Evolutionary conservation across 2,113 vertebrate species (phyloP).

Genomic region (Apteryx owenii): DNA sequence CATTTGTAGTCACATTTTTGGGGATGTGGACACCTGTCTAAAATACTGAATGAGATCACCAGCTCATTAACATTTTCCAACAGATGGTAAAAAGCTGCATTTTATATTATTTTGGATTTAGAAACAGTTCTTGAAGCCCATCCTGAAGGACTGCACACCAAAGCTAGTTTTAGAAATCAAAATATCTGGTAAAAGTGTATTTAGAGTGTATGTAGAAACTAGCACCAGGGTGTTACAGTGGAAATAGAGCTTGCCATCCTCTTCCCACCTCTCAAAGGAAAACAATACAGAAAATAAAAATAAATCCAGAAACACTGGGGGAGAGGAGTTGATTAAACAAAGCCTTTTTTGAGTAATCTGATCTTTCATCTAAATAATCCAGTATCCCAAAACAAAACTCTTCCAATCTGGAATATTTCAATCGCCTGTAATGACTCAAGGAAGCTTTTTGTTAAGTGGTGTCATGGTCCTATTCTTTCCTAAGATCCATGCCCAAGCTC

Average conservation of each 20-base stretch:
- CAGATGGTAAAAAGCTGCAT: conserved; percentile 75
- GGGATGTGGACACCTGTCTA: conserved; percentile 74
- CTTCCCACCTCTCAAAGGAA: not conserved
- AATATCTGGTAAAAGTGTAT: not conserved
- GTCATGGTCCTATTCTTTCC: rapidly evolving
- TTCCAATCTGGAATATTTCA: not conserved
- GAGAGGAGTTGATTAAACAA: not conserved
- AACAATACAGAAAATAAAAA: not conserved
- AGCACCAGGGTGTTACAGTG: not conserved
- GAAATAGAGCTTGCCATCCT: not conserved
- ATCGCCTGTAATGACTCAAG: not conserved
- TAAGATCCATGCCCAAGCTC: rapidly evolving
- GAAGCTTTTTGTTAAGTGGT: not conserved
- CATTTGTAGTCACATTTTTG: conserved; percentile 60
- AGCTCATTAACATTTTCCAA: conserved; percentile 72
- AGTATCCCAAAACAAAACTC: not conserved
- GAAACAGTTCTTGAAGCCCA: not conserved
- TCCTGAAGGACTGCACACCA: not conserved
- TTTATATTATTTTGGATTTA: conserved; percentile 20
- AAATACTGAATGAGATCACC: conserved; percentile 70
- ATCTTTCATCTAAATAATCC: not conserved
- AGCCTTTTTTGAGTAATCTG: not conserved
- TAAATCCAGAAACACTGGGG: not conserved
- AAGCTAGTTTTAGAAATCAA: not conserved
- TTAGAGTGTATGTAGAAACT: not conserved